Evolutionary conservation across 2,888 invertebrate species (phyloP).

Genomic region (Choreutis nemorana): DNA sequence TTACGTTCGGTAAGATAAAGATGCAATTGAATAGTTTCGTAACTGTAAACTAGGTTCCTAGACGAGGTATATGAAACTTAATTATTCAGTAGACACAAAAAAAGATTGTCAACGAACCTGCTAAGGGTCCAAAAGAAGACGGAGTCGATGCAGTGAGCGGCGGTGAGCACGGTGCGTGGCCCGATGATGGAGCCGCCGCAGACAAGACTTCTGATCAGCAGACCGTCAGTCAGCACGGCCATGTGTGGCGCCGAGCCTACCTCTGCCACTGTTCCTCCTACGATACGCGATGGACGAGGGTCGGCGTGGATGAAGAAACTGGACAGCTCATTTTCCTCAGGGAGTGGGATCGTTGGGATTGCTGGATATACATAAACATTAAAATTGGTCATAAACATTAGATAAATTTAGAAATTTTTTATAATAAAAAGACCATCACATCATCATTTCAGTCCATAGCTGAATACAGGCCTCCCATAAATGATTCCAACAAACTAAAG

Average conservation of each 20-base stretch:
- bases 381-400: too few relatives aligned
- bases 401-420: too few relatives aligned
- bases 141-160: conserved; percentile 38
- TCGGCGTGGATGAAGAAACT: conserved; percentile 29
- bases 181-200: conserved; percentile 37
- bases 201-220: conserved; percentile 20
- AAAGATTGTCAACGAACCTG: conserved; percentile 15
- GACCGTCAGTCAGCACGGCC: conserved; percentile 28
- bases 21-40: too few relatives aligned
- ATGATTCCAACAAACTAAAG: too few relatives aligned
- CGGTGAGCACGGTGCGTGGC: conserved; percentile 27
- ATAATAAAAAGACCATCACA: too few relatives aligned
- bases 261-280: conserved; percentile 28
- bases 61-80: background rate
- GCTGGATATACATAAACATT: background rate
- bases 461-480: too few relatives aligned
- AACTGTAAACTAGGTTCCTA: background rate
- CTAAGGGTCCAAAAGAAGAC: conserved; percentile 18
- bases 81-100: too few relatives aligned
- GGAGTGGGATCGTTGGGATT: conserved; percentile 28
- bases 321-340: too few relatives aligned
- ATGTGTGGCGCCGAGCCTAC: conserved; percentile 31
- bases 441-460: too few relatives aligned
- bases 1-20: too few relatives aligned
- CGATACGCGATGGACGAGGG: conserved; percentile 26